These are phyloP conservation scores for Physeter macrocephalus DNA, from an alignment of 2,113 vertebrate genomes.

Conservation along the genomic window DNA sequence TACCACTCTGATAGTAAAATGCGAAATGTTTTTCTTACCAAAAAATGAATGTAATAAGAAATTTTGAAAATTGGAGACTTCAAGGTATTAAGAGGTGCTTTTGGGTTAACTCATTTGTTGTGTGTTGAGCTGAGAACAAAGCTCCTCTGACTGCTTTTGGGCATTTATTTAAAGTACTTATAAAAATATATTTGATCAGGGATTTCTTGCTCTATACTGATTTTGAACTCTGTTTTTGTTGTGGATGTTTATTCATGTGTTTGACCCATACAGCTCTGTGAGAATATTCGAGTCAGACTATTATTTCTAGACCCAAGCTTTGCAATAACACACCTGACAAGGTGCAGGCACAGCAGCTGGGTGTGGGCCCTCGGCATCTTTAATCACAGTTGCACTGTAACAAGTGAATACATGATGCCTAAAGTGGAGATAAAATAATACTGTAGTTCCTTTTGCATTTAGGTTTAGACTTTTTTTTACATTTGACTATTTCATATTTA, in stretches of 20 bases:
- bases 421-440: not conserved
- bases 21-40: not conserved
- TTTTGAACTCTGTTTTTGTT: not conserved
- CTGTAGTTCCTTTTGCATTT: not conserved
- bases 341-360: too few relatives aligned
- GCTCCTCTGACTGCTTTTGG: not conserved
- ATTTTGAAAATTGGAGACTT: not conserved
- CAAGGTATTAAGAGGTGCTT: not conserved
- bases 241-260: not conserved
- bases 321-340: not conserved
- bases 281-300: not conserved
- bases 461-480: not conserved
- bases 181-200: not conserved
- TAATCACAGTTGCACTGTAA: too few relatives aligned
- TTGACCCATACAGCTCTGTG: not conserved
- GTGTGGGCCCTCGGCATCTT: too few relatives aligned
- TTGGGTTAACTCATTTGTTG: not conserved
- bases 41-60: not conserved
- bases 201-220: not conserved
- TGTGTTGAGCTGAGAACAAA: not conserved
- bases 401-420: not conserved
- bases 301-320: not conserved
- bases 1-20: not conserved
- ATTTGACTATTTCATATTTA: not conserved
- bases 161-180: not conserved